Conservation (phyloP, 2,113 vertebrate genomes). For the Zapus hudsonius region DNA sequence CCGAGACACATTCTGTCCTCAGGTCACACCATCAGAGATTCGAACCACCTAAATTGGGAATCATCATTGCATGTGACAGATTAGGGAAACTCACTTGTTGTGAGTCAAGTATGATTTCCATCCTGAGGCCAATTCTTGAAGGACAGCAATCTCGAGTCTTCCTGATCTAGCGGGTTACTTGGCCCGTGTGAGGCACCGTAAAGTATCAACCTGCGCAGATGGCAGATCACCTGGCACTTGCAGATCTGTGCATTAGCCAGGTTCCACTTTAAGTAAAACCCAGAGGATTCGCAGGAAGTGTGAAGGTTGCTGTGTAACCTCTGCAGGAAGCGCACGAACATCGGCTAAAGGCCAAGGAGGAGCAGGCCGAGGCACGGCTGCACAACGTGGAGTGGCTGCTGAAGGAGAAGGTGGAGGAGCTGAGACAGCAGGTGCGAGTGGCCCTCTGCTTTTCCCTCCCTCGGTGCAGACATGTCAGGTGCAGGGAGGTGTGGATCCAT, state of each 20-base stretch:
- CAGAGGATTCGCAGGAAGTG: not conserved
- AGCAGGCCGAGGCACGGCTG: not conserved
- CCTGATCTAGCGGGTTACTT: not conserved
- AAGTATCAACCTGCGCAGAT: not conserved
- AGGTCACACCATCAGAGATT: not conserved
- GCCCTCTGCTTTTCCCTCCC: not conserved
- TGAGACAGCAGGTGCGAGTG: constrained; percentile 42
- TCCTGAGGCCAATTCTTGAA: not conserved
- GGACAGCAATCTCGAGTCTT: not conserved
- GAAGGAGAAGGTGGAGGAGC: constrained; percentile 61
- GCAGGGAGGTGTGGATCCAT: not conserved
- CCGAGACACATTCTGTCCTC: not conserved
- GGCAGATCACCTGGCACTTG: not conserved
- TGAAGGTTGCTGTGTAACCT: not conserved
- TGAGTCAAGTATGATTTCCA: not conserved
- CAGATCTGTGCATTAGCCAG: not conserved
- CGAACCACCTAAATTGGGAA: not conserved
- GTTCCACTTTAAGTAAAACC: not conserved
- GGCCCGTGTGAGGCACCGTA: not conserved
- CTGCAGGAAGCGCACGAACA: constrained; percentile 55
- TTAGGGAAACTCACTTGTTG: not conserved
- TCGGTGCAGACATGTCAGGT: not conserved
- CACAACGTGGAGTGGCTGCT: constrained; percentile 61
- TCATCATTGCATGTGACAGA: not conserved
- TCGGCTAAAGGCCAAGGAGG: not conserved